phyloP scores from a whole-genome alignment of 2,113 vertebrate genomes.

The Trachemys scripta region DNA sequence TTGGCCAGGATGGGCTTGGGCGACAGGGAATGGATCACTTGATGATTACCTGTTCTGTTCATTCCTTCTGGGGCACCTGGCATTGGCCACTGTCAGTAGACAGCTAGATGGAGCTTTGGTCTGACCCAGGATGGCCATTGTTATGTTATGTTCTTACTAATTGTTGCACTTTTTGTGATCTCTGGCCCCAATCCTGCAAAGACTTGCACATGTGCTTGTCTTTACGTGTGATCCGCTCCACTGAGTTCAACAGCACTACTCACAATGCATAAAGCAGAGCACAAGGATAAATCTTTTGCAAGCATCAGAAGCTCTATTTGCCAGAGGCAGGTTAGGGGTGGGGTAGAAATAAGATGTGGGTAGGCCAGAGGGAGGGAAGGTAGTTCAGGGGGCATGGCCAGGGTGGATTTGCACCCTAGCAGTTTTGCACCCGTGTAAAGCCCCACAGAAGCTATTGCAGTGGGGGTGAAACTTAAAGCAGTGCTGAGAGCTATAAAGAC shows the following conservation, averaged over 20 bases:
- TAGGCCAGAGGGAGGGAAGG: background rate
- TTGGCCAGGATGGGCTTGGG: no score
- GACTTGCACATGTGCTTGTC: accelerated
- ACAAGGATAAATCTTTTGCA: background rate
- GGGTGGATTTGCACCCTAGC: accelerated
- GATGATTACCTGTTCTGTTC: no score
- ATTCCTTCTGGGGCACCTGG: no score
- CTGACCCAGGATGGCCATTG: no score
- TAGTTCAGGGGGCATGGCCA: background rate
- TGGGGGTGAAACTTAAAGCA: background rate
- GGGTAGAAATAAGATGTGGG: background rate
- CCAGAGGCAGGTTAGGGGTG: background rate
- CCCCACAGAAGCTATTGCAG: background rate
- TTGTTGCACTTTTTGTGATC: background rate
- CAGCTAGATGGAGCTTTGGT: no score
- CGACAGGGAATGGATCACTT: no score
- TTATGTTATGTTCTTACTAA: background rate
- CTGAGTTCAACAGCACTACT: background rate
- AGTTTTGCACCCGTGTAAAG: background rate
- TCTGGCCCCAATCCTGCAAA: background rate
- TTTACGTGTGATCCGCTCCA: background rate
- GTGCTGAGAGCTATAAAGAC: background rate
- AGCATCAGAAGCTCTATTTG: background rate
- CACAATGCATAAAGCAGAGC: accelerated
- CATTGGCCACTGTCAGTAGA: no score